These are phyloP conservation scores for Leptinotarsa tumamoca DNA, from an alignment of 2,888 invertebrate genomes.

Conservation along the genomic window DNA sequence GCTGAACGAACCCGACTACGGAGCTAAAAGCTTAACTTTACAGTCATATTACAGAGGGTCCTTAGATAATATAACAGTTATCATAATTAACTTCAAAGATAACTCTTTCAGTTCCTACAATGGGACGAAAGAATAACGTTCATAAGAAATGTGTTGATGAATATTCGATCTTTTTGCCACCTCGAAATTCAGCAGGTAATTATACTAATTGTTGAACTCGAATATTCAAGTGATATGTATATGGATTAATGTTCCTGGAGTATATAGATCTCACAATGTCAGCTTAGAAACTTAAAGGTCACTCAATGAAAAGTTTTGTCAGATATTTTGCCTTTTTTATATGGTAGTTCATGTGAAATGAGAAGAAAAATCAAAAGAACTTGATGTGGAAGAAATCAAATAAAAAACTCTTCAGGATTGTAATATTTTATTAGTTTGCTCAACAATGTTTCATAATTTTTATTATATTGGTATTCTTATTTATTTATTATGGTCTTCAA, in stretches of 20 bases:
- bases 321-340: not conserved
- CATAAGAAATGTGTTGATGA: not conserved
- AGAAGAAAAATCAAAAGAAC: too few species aligned
- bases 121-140: conserved; percentile 2
- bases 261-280: conserved; percentile 1
- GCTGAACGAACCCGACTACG: conserved; percentile 86
- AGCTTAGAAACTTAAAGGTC: not conserved
- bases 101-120: conserved; percentile 55
- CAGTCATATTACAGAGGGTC: conserved; percentile 94
- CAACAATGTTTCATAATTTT: too few species aligned
- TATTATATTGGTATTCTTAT: too few species aligned
- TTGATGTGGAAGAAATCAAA: too few species aligned
- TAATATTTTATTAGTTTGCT: too few species aligned
- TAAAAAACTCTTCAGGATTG: too few species aligned
- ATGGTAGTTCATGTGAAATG: too few species aligned
- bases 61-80: conserved; percentile 94
- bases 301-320: not conserved
- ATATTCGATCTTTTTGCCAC: not conserved
- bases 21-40: conserved; percentile 90
- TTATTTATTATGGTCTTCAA: too few species aligned
- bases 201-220: not conserved
- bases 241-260: conserved; percentile 1
- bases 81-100: conserved; percentile 86
- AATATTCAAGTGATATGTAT: not conserved
- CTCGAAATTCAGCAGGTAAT: not conserved